phyloP scores from a whole-genome alignment of 2,797 vertebrate species.

The Gouania willdenowi region DNA sequence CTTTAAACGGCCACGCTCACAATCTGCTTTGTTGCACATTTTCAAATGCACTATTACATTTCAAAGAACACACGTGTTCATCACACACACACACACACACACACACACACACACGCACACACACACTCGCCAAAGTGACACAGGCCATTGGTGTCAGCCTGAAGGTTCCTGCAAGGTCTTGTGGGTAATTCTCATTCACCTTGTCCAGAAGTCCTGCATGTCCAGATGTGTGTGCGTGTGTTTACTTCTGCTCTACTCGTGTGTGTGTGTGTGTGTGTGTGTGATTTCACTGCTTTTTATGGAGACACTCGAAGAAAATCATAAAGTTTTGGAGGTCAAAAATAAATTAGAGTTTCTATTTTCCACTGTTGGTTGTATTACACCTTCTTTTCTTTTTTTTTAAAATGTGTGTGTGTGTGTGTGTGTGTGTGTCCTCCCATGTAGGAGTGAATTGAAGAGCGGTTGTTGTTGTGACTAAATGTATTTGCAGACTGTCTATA shows the following conservation, averaged over 20 bases:
- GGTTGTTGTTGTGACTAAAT: constrained; percentile 47
- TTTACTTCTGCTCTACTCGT: constrained; percentile 28
- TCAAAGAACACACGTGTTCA: constrained; percentile 64
- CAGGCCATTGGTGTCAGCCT: constrained; percentile 69
- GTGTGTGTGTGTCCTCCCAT: constrained; percentile 21
- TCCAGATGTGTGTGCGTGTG: constrained; percentile 13
- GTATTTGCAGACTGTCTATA: constrained; percentile 71
- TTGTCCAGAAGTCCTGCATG: constrained; percentile 51
- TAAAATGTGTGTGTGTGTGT: constrained; percentile 15
- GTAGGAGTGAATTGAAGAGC: constrained; percentile 52
- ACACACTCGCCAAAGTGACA: constrained; percentile 23
- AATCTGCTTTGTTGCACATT: constrained; percentile 81
- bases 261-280: constrained; percentile 22
- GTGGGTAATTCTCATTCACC: constrained; percentile 76
- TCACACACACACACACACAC: constrained; percentile 49
- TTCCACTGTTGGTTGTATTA: constrained; percentile 5
- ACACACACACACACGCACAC: constrained; percentile 21
- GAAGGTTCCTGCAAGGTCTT: constrained; percentile 75
- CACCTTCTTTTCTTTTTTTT: background rate
- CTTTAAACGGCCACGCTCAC: constrained; percentile 73
- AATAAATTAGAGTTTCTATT: constrained; percentile 45
- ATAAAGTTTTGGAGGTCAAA: constrained; percentile 74
- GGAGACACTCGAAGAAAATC: constrained; percentile 45
- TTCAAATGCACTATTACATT: constrained; percentile 68
- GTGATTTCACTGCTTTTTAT: constrained; percentile 37